Evolutionary conservation across 1,140 invertebrate genomes (phyloP).

Genomic region (Pectinophora gossypiella): DNA sequence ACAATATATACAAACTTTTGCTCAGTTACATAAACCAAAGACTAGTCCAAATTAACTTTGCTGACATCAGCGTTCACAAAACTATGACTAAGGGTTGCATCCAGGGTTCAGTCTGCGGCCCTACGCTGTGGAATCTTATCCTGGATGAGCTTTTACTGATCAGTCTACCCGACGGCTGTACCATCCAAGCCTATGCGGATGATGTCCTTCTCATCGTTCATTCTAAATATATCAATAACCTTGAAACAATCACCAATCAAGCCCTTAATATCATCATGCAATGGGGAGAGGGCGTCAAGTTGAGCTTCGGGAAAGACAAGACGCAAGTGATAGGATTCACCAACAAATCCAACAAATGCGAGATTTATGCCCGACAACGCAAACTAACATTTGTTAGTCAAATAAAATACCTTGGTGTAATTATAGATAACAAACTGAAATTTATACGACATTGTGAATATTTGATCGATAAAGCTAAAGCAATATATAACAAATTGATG

Average conservation of each 20-base stretch:
- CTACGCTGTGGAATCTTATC: slow-evolving; percentile 11
- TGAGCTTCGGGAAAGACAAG: slow-evolving; percentile 1
- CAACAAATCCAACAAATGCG: not conserved
- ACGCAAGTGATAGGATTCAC: not conserved
- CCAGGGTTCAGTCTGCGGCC: slow-evolving; percentile 16
- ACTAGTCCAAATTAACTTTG: not conserved
- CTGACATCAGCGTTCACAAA: not conserved
- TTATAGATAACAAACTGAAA: not conserved
- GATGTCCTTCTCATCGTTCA: slow-evolving; percentile 6
- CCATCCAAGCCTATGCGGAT: slow-evolving; percentile 8
- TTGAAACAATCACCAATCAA: not conserved
- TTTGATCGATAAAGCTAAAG: not conserved
- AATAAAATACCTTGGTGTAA: slow-evolving; percentile 2
- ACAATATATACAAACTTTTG: not conserved
- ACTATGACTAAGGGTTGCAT: slow-evolving; percentile 7
- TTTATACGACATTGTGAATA: not conserved
- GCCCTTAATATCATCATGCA: too few species aligned
- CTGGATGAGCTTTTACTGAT: slow-evolving; percentile 1
- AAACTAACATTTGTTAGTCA: not conserved
- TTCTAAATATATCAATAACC: not conserved
- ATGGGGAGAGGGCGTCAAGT: slow-evolving; percentile 1
- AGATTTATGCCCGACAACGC: not conserved
- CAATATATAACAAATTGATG: not conserved
- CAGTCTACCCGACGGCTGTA: not conserved
- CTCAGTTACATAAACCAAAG: not conserved